Evolutionary conservation across 1,140 invertebrate genomes (phyloP).

Genomic region (Atta texana): DNA sequence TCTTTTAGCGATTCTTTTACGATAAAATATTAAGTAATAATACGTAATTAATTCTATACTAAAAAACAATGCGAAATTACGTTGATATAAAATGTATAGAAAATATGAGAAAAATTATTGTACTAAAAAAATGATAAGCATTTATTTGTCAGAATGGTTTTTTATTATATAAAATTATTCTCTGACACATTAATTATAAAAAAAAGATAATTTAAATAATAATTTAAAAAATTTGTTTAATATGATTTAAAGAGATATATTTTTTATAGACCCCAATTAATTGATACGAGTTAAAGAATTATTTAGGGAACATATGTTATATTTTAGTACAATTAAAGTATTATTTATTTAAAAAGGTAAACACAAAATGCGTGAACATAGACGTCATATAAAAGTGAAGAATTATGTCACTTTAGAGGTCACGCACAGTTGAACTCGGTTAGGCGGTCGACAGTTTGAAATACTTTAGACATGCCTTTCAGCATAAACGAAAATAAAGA

Average conservation of each 20-base stretch:
- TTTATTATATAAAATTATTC: neutral
- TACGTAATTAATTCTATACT: neutral
- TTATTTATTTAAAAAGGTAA: neutral
- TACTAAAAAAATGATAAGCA: neutral
- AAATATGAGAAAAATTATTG: neutral
- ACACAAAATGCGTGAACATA: neutral
- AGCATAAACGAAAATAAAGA: slow-evolving; percentile 59
- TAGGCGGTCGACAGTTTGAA: slow-evolving; percentile 13
- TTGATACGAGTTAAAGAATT: neutral
- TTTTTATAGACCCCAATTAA: neutral
- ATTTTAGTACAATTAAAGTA: neutral
- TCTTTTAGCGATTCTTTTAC: neutral
- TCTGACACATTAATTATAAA: neutral
- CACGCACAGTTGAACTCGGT: slow-evolving; percentile 41
- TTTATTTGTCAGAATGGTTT: neutral
- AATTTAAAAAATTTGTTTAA: neutral
- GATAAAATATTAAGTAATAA: neutral
- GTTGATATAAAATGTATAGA: neutral
- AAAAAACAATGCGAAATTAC: neutral
- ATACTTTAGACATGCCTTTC: neutral
- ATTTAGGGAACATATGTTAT: too few relatives aligned
- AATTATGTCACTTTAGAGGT: neutral
- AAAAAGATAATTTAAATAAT: neutral
- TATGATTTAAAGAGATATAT: neutral
- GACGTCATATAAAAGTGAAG: neutral